phyloP scores from a whole-genome alignment of 2,797 vertebrate genomes.

The Enteromius paludinosus region DNA sequence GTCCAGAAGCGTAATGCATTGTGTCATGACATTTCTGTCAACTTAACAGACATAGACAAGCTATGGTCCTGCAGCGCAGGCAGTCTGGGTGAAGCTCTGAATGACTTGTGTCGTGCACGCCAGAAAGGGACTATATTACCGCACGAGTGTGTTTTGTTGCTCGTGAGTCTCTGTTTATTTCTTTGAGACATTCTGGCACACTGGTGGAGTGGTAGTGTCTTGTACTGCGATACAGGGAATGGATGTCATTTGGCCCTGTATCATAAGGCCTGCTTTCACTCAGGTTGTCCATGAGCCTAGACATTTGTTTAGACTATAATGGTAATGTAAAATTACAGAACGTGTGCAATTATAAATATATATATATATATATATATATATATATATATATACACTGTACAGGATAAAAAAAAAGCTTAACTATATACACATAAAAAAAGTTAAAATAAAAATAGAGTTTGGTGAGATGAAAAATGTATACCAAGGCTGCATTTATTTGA shows the following conservation, averaged over 20 bases:
- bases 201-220: slow-evolving; percentile 16
- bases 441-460: neutral
- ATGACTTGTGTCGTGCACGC: slow-evolving; percentile 9
- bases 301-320: neutral
- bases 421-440: neutral
- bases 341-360: neutral
- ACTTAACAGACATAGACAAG: slow-evolving; percentile 69
- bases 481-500: neutral
- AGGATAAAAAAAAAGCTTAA: neutral
- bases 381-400: neutral
- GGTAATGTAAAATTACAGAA: neutral
- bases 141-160: slow-evolving; percentile 25
- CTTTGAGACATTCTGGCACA: slow-evolving; percentile 31
- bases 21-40: slow-evolving; percentile 69
- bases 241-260: slow-evolving; percentile 35
- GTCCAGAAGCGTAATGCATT: slow-evolving; percentile 64
- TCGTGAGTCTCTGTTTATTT: slow-evolving; percentile 18
- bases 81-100: slow-evolving; percentile 7
- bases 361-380: neutral
- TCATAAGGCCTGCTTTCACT: slow-evolving; percentile 39
- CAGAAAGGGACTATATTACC: slow-evolving; percentile 29
- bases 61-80: slow-evolving; percentile 54
- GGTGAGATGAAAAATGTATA: no score
- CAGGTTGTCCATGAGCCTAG: slow-evolving; percentile 27
- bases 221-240: slow-evolving; percentile 25